Evolutionary conservation across 2,113 vertebrate genomes (phyloP).

Genomic region (rabbit (Oryctolagus cuniculus)): mOryCun1.1 NC_091445.1:28250501-28251000

Average conservation of each 20-base stretch:
- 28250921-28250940: constrained; percentile 15
- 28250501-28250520: not conserved
- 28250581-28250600: not conserved
- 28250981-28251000: not conserved
- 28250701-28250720: no score
- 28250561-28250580: not conserved
- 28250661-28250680: not conserved
- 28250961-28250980: not conserved
- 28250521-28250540: not conserved
- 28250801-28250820: no score
- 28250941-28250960: constrained; percentile 27
- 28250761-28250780: no score
- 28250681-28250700: no score
- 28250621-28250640: constrained; percentile 63
- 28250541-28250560: constrained; percentile 20
- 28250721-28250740: no score
- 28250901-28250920: not conserved
- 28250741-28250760: no score
- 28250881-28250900: no score
- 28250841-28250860: no score
- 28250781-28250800: no score
- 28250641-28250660: constrained; percentile 47
- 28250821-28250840: no score
- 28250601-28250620: not conserved
- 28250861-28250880: no score